phyloP scores from a whole-genome alignment of 2,113 vertebrate genomes.

The Rattus rattus region DNA sequence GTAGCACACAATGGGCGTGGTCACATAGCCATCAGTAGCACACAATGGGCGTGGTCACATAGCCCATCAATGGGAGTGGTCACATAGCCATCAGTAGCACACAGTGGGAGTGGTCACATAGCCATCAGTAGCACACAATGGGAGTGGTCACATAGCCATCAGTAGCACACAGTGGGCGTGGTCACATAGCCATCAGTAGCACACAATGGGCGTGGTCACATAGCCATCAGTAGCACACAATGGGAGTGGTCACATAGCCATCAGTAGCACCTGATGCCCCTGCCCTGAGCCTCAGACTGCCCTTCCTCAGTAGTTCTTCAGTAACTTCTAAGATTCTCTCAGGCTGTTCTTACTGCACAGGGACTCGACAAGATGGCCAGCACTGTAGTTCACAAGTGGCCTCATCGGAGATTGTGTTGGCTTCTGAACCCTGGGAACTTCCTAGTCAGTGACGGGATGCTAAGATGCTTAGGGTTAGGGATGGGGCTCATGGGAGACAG shows the following conservation, averaged over 20 bases:
- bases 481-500: not conserved
- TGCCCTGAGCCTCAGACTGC: not conserved
- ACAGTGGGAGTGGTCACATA: no score
- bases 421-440: not conserved
- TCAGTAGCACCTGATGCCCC: not conserved
- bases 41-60: no score
- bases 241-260: no score
- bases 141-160: accelerated
- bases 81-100: no score
- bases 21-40: no score
- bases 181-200: no score
- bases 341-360: not conserved
- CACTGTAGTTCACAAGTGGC: not conserved
- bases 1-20: no score
- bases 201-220: no score
- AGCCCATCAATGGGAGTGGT: no score
- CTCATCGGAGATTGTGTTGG: accelerated
- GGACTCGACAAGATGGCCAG: not conserved
- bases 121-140: not conserved
- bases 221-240: no score
- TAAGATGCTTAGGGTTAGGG: not conserved
- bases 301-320: not conserved
- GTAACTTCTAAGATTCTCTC: not conserved
- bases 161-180: no score
- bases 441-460: not conserved